Conservation (phyloP, 1,140 invertebrate species). For the Metaphire vulgaris region DNA sequence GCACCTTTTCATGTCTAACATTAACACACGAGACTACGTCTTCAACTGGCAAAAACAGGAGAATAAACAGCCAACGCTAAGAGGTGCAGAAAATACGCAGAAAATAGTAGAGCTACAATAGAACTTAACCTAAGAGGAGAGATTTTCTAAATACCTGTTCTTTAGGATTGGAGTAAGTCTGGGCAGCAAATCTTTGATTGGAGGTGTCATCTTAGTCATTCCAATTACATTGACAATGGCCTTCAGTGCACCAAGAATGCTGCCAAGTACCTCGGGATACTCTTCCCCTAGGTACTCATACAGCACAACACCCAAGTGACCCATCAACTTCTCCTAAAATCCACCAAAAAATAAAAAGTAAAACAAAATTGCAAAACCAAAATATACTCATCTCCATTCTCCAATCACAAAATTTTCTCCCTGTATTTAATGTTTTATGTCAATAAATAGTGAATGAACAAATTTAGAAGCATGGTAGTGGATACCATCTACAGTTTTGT, state of each 20-base stretch:
- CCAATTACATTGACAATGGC: constrained; percentile 99
- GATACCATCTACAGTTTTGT: no score
- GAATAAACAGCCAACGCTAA: not conserved
- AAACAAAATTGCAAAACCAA: not conserved
- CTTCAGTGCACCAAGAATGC: constrained; percentile 94
- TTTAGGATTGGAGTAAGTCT: constrained; percentile 96
- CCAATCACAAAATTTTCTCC: no score
- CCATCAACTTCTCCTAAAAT: constrained; percentile 92
- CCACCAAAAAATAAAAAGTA: constrained; percentile 1
- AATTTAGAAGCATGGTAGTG: no score
- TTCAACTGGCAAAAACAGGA: not conserved
- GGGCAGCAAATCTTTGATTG: constrained; percentile 96
- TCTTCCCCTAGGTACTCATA: constrained; percentile 99
- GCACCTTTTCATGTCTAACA: constrained; percentile 70
- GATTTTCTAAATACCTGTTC: constrained; percentile 55
- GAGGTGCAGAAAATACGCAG: not conserved
- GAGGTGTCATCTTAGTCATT: constrained; percentile 99
- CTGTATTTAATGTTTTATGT: no score
- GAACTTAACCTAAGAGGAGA: not conserved
- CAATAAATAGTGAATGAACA: no score
- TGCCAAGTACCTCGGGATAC: constrained; percentile 97
- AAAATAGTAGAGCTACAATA: not conserved
- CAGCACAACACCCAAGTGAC: constrained; percentile 96
- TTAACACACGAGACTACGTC: no score
- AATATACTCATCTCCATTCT: no score